Conservation (phyloP, 2,888 invertebrate species). For the Steromphala cineraria region DNA sequence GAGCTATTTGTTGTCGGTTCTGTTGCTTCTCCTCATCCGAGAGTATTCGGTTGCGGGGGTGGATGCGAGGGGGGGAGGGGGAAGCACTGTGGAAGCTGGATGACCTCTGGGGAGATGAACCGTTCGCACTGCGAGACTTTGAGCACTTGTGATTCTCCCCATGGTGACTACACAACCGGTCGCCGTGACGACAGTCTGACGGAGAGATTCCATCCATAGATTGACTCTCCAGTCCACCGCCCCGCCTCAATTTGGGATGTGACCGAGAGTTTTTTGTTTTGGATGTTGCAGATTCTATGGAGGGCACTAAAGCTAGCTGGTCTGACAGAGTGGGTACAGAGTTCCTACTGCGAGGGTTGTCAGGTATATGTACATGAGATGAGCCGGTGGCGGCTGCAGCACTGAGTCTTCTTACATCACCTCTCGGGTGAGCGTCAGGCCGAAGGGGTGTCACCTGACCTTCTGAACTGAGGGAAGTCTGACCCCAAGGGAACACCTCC, state of each 20-base stretch:
- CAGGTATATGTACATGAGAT: not conserved
- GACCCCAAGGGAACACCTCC: slow-evolving; percentile 44
- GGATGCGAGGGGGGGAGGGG: slow-evolving; percentile 54
- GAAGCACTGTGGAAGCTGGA: slow-evolving; percentile 30
- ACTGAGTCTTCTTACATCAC: slow-evolving; percentile 2
- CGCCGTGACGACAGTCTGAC: not conserved
- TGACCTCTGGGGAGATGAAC: slow-evolving; percentile 15
- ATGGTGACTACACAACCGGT: not conserved
- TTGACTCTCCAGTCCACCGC: slow-evolving; percentile 21
- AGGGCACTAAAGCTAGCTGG: slow-evolving; percentile 45
- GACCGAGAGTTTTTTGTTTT: slow-evolving; percentile 7
- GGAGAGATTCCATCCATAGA: slow-evolving; percentile 28
- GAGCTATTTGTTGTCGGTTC: slow-evolving; percentile 67
- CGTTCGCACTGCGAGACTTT: slow-evolving; percentile 16
- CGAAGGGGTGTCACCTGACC: not conserved
- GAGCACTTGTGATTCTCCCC: slow-evolving; percentile 19
- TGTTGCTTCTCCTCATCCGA: slow-evolving; percentile 67
- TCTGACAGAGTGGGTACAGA: slow-evolving; percentile 33
- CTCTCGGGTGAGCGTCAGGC: not conserved
- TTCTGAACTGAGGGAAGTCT: slow-evolving; percentile 6
- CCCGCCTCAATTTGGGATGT: slow-evolving; percentile 12
- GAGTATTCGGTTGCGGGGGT: slow-evolving; percentile 55
- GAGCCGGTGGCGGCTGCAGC: not conserved
- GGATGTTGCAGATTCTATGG: slow-evolving; percentile 48
- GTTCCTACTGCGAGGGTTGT: slow-evolving; percentile 12